Percentiles rank a stretch among this genome's conserved stretches.
These are phyloP conservation scores for Crotalus viridis DNA, from an alignment of 2,113 vertebrate species.

Conservation along the genomic window DNA sequence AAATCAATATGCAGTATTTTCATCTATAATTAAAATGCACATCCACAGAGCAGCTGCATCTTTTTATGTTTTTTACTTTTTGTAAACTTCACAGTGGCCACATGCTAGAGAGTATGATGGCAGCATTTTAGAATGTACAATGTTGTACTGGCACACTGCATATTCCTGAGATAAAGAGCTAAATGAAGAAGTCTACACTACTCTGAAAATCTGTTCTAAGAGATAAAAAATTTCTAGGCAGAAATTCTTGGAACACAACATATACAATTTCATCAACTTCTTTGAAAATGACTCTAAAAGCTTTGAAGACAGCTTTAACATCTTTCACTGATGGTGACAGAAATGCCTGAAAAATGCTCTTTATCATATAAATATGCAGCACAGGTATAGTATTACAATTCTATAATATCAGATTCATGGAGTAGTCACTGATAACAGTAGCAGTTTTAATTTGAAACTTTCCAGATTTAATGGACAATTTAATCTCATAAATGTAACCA, in stretches of 20 bases:
- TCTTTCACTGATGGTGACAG: neutral
- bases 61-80: neutral
- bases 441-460: neutral
- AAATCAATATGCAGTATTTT: neutral
- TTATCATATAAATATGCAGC: constrained; percentile 1
- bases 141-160: neutral
- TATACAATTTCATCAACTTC: neutral
- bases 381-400: constrained; percentile 6
- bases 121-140: neutral
- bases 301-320: neutral
- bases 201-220: neutral
- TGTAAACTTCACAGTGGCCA: neutral
- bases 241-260: neutral
- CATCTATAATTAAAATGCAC: neutral
- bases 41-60: neutral
- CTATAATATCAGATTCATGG: constrained; percentile 1
- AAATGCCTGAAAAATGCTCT: neutral
- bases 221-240: neutral
- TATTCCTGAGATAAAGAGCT: neutral
- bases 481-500: neutral
- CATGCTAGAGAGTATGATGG: neutral
- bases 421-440: constrained; percentile 9
- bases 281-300: neutral
- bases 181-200: neutral
- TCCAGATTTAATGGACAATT: neutral